Conservation (phyloP, 2,797 vertebrate species). For the Prionace glauca region DNA sequence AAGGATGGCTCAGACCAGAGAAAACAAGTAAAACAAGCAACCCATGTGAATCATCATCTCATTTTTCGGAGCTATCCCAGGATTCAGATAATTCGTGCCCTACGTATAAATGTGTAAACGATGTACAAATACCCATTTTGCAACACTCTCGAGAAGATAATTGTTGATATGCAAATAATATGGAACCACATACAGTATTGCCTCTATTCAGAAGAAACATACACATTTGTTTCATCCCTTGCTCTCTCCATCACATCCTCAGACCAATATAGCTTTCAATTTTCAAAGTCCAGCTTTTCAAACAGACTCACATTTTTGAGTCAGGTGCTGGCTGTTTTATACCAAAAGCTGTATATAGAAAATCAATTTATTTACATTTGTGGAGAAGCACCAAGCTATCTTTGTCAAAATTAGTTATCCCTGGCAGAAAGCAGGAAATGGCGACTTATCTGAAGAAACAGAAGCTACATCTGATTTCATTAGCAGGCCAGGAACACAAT, state of each 20-base stretch:
- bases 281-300: not conserved
- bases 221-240: not conserved
- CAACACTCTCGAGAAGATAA: too few relatives aligned
- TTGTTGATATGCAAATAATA: not conserved
- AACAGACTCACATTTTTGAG: not conserved
- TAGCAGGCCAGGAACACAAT: slow-evolving; percentile 37
- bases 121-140: too few relatives aligned
- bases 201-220: not conserved
- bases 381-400: not conserved
- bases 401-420: slow-evolving; percentile 16
- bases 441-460: slow-evolving; percentile 12
- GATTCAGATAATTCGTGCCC: not conserved
- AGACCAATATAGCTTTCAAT: not conserved
- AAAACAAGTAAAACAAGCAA: not conserved
- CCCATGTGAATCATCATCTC: not conserved
- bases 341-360: not conserved
- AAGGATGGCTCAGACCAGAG: not conserved
- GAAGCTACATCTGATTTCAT: slow-evolving; percentile 38
- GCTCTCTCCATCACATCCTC: not conserved
- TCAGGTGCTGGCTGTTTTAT: not conserved
- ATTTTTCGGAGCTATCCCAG: not conserved
- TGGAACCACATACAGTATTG: not conserved
- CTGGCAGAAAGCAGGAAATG: slow-evolving; percentile 7
- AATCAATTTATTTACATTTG: not conserved
- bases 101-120: too few relatives aligned